phyloP scores from a whole-genome alignment of 2,888 invertebrate genomes.

The Pycnomerus fuliginosus region DNA sequence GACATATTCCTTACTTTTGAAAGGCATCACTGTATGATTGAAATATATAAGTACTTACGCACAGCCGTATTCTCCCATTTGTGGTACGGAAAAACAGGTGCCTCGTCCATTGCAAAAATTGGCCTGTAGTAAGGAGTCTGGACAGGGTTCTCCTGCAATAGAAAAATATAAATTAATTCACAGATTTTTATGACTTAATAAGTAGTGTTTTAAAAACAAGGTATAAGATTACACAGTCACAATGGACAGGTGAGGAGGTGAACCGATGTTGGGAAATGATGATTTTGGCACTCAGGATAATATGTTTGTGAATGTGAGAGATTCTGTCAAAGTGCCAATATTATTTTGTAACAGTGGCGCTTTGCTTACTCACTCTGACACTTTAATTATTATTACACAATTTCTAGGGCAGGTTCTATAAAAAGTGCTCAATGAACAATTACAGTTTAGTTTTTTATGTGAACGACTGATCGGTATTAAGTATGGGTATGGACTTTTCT shows the following conservation, averaged over 20 bases:
- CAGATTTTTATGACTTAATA: conserved; percentile 8
- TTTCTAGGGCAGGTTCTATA: too few relatives aligned
- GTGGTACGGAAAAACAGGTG: conserved; percentile 78
- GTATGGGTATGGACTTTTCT: too few relatives aligned
- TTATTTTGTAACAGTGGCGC: conserved; percentile 19
- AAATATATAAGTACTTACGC: conserved; percentile 72
- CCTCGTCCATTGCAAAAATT: conserved; percentile 87
- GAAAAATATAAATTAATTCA: conserved; percentile 17
- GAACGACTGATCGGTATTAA: too few relatives aligned
- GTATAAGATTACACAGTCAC: too few relatives aligned
- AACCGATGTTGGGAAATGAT: conserved; percentile 24
- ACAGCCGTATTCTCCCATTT: conserved; percentile 80
- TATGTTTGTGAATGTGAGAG: conserved; percentile 13
- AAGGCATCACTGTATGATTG: too few relatives aligned
- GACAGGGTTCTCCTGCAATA: conserved; percentile 33
- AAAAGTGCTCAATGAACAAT: too few relatives aligned
- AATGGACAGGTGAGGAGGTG: too few relatives aligned
- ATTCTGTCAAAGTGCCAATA: conserved; percentile 19
- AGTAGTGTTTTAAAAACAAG: too few relatives aligned
- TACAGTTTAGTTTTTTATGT: too few relatives aligned
- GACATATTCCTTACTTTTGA: too few relatives aligned
- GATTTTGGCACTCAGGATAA: conserved; percentile 24
- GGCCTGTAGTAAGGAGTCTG: conserved; percentile 43
- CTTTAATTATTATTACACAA: too few relatives aligned
- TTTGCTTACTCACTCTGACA: conserved; percentile 4